phyloP scores from a whole-genome alignment of 2,888 invertebrate species.

The Cinara cedri region DNA sequence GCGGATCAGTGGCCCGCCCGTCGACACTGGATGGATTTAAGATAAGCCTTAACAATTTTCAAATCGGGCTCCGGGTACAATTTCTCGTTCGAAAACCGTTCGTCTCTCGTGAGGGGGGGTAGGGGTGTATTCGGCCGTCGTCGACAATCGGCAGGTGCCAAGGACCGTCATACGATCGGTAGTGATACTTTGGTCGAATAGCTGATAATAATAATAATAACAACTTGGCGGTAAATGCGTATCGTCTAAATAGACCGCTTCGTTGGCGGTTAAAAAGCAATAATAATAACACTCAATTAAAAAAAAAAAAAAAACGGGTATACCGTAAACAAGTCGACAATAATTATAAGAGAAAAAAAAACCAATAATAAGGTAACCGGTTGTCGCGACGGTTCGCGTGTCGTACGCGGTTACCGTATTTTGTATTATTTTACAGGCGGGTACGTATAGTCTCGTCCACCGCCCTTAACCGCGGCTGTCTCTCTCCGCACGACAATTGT shows the following conservation, averaged over 20 bases:
- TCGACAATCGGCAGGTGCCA: background rate
- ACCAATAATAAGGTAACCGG: constrained; percentile 46
- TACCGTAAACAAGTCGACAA: constrained; percentile 39
- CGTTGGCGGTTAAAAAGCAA: background rate
- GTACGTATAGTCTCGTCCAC: constrained; percentile 25
- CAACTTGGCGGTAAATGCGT: too few relatives aligned
- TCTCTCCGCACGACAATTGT: too few relatives aligned
- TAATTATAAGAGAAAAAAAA: background rate
- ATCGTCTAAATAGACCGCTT: too few relatives aligned
- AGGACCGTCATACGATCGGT: background rate
- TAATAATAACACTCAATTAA: background rate
- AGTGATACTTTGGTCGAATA: too few relatives aligned
- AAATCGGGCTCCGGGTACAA: too few relatives aligned
- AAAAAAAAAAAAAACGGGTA: constrained; percentile 10
- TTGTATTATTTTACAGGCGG: background rate
- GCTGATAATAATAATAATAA: too few relatives aligned
- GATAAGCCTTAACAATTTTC: too few relatives aligned
- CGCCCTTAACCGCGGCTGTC: constrained; percentile 36
- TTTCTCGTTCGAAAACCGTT: too few relatives aligned
- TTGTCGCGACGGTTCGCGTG: constrained; percentile 21
- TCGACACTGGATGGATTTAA: too few relatives aligned
- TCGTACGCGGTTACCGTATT: constrained; percentile 10
- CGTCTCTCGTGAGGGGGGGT: too few relatives aligned
- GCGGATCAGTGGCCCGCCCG: too few relatives aligned
- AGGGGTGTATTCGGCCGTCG: too few relatives aligned